Evolutionary conservation across 2,888 invertebrate genomes (phyloP).

Genomic region (Macrosoma leucophasiata): DNA sequence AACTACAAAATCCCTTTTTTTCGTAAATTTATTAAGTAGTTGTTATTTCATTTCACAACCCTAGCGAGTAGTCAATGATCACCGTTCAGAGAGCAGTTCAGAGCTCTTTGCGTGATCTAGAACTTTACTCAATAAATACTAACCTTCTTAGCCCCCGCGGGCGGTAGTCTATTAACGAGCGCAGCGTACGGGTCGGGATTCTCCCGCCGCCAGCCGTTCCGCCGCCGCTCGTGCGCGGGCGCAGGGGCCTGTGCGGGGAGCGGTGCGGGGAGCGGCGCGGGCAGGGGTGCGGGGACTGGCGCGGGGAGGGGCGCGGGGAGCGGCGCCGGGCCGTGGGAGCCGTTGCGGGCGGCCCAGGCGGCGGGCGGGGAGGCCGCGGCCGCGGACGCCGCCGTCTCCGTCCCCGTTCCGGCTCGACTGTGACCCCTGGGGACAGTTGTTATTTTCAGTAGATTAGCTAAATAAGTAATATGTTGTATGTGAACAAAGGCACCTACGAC

Average conservation of each 20-base stretch:
- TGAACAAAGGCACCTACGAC: background rate
- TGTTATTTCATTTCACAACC: no score
- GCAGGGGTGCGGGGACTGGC: slow-evolving; percentile 21
- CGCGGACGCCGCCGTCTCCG: slow-evolving; percentile 40
- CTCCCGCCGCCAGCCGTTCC: slow-evolving; percentile 50
- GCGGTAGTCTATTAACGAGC: slow-evolving; percentile 58
- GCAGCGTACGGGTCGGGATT: slow-evolving; percentile 58
- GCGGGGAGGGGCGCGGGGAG: slow-evolving; percentile 21
- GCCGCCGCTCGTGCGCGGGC: slow-evolving; percentile 34
- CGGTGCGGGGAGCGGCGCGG: slow-evolving; percentile 33
- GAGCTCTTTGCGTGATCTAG: no score
- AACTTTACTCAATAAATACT: no score
- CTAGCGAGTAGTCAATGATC: no score
- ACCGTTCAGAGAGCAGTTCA: no score
- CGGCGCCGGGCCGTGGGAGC: slow-evolving; percentile 25
- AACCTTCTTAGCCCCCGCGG: slow-evolving; percentile 66
- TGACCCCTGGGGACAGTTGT: slow-evolving; percentile 42
- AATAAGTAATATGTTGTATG: background rate
- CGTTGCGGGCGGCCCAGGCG: slow-evolving; percentile 4
- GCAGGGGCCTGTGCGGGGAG: slow-evolving; percentile 40
- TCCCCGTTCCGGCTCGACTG: slow-evolving; percentile 51
- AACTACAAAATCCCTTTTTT: no score
- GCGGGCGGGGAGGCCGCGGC: slow-evolving; percentile 21
- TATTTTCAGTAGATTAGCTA: background rate
- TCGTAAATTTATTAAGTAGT: no score